Percentiles rank a stretch among this genome's conserved stretches.
phyloP scores from a whole-genome alignment of 1,140 invertebrate genomes.

The Atta texana region DNA sequence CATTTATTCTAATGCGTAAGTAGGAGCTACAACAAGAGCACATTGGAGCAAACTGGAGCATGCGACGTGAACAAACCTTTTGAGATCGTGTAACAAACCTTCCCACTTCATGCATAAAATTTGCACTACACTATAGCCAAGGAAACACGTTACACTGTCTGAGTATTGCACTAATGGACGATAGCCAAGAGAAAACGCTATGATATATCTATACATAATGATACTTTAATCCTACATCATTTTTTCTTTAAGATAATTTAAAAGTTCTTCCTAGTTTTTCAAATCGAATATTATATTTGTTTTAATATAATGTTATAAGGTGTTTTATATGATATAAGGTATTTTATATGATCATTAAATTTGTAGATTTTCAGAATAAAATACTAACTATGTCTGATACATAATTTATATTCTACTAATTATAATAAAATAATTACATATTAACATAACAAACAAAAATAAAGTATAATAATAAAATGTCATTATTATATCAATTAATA shows the following conservation, averaged over 20 bases:
- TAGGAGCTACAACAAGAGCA: too few relatives aligned
- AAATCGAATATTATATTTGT: neutral
- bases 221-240: neutral
- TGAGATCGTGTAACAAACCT: too few relatives aligned
- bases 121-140: too few relatives aligned
- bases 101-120: too few relatives aligned
- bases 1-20: too few relatives aligned
- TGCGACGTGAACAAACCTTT: too few relatives aligned
- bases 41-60: too few relatives aligned
- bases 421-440: neutral
- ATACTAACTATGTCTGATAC: too few relatives aligned
- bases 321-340: neutral
- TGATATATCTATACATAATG: neutral
- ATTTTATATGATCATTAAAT: neutral
- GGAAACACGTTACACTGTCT: too few relatives aligned
- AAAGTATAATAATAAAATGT: neutral
- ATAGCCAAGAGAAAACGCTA: too few relatives aligned
- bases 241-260: neutral
- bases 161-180: too few relatives aligned
- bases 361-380: neutral
- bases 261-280: neutral
- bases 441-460: neutral
- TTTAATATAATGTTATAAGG: neutral
- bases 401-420: neutral
- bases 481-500: slow-evolving; percentile 7